Evolutionary conservation across 2,113 vertebrate genomes (phyloP).

Genomic region (Ancistrus triradiatus): DNA sequence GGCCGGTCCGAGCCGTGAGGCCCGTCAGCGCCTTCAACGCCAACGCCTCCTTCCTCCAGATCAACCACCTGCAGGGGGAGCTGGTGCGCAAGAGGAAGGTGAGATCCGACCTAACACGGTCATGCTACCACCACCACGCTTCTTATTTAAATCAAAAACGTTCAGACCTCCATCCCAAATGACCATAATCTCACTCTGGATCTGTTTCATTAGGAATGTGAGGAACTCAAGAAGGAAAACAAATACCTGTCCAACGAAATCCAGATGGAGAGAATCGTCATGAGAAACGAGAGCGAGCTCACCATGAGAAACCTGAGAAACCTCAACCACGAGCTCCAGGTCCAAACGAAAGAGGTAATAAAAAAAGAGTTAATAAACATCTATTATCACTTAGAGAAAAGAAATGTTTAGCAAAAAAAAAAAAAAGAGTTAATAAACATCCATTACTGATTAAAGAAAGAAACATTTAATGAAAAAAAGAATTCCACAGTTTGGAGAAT

Average conservation of each 20-base stretch:
- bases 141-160: too few relatives aligned
- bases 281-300: slow-evolving; percentile 73
- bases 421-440: too few relatives aligned
- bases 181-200: too few relatives aligned
- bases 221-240: slow-evolving; percentile 74
- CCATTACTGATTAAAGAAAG: too few relatives aligned
- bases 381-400: too few relatives aligned
- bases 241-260: slow-evolving; percentile 70
- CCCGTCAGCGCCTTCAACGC: slow-evolving; percentile 58
- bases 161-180: too few relatives aligned
- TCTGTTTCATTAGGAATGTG: slow-evolving; percentile 73
- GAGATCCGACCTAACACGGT: too few relatives aligned
- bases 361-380: too few relatives aligned
- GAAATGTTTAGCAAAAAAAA: too few relatives aligned
- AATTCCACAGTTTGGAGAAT: too few relatives aligned
- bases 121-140: too few relatives aligned
- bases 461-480: too few relatives aligned
- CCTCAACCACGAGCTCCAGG: slow-evolving; percentile 73
- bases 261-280: slow-evolving; percentile 71
- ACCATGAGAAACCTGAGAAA: slow-evolving; percentile 74
- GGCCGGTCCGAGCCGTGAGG: slow-evolving; percentile 55
- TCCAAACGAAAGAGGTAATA: slow-evolving; percentile 69
- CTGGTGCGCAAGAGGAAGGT: slow-evolving; percentile 70
- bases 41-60: slow-evolving; percentile 55
- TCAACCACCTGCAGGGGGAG: slow-evolving; percentile 72